Evolutionary conservation across 2,113 vertebrate genomes (phyloP), one percentile per base, ranked within the genome.

Genomic region (Sinocyclocheilus anshuiensis): DNA sequence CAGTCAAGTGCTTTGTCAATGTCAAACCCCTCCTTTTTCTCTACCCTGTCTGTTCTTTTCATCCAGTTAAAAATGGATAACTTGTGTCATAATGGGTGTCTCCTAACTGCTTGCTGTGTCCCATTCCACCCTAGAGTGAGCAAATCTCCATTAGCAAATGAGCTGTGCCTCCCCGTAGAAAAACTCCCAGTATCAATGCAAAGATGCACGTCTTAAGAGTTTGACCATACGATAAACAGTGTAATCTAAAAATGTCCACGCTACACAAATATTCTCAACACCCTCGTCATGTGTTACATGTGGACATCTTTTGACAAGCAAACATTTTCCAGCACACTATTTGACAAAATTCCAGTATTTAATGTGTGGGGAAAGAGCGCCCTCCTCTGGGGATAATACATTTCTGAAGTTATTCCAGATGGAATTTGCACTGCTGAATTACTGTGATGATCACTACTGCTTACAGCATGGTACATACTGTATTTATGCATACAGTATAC

Each of bases 1-100:
- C 89, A 85, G 90, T 90, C 89, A 29, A 55, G 91, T 88, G 88
- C 94, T 95, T 92, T 92, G 92, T 95, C 95, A 95, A 89, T 95
- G 95, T 95, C 94, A 95, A 86, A 87, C 84, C 45, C 82, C 90
- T 91, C 91, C 80, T n/a, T 83, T 86, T 81, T 78, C 83, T 90
- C 84, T 75, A 72, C 16, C 59, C 53, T 36, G 71, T 72, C 39
- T 79, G 55, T 86, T 87, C 72, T 72, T 80, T 85, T 84, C 50
- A 42, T 71, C 76, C 77, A 77, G 77, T 87, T 88, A 85, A 87
- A 90, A 86, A 74, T 45, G 78, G 83, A 91, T 87, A 88, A 86
- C 87, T 82, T 85, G 75, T 89, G 90, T 91, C 91, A 91, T 90
- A 90, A 91, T 89, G 86, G 88, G 81, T 65, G 85, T 87, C 86